Evolutionary conservation across 2,113 vertebrate species (phyloP).

Genomic region (Cardinalis cardinalis): DNA sequence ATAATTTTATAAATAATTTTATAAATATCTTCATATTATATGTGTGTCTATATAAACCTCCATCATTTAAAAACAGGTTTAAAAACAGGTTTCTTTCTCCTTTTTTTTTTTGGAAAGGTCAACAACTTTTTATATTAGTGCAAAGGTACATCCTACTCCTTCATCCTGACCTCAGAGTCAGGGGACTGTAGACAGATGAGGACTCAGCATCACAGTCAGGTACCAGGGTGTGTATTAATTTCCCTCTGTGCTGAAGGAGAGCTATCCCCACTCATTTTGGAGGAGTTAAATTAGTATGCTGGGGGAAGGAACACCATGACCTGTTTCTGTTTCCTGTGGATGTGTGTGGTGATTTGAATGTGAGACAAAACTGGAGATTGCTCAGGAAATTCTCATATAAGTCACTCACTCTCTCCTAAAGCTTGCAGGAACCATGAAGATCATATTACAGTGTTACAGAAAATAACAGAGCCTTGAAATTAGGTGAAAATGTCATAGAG

Average conservation of each 20-base stretch:
- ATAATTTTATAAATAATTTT: fast-evolving
- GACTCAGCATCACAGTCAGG: not conserved
- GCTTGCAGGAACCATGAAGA: not conserved
- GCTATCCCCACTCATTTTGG: not conserved
- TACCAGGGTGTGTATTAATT: not conserved
- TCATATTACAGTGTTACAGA: not conserved
- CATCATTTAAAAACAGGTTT: not conserved
- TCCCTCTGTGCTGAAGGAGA: not conserved
- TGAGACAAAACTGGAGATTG: not conserved
- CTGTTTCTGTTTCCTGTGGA: not conserved
- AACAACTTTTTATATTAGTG: not conserved
- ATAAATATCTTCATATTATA: fast-evolving
- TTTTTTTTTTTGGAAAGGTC: not conserved
- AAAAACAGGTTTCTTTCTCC: fast-evolving
- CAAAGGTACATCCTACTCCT: not conserved
- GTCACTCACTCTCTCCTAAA: not conserved
- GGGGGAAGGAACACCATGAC: not conserved
- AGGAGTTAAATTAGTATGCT: not conserved
- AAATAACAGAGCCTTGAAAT: conserved; percentile 19
- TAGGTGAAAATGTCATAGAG: not conserved
- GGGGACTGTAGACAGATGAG: not conserved
- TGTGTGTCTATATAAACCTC: not conserved
- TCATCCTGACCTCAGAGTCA: not conserved
- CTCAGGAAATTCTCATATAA: conserved; percentile 6
- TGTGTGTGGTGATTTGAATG: not conserved